These are phyloP conservation scores for Parazoanthus atlanticus DNA, from an alignment of 92 coral and sea anemone species.

Conservation along the genomic window DNA sequence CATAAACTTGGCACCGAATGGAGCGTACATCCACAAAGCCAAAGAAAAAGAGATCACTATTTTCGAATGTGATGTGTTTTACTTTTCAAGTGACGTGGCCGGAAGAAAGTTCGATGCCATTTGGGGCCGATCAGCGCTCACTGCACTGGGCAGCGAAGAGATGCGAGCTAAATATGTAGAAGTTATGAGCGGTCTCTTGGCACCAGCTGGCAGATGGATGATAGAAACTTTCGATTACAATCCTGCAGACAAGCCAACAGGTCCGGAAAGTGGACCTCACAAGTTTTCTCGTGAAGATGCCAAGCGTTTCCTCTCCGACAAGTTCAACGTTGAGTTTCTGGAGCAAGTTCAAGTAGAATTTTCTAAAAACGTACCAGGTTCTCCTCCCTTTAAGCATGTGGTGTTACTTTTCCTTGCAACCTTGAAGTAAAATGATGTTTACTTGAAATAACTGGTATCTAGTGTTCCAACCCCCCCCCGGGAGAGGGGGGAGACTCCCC, in stretches of 20 bases:
- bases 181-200: constrained; percentile 23
- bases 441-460: not conserved
- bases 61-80: constrained; percentile 38
- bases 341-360: not conserved
- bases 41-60: constrained; percentile 54
- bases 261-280: not conserved
- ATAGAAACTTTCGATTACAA: constrained; percentile 37
- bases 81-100: constrained; percentile 41
- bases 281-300: not conserved
- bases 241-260: not conserved
- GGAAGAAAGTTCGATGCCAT: constrained; percentile 50
- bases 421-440: not conserved
- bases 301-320: not conserved
- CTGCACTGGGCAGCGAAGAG: constrained; percentile 21
- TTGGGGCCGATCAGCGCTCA: constrained; percentile 56
- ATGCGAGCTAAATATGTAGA: constrained; percentile 36
- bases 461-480: no score
- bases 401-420: not conserved
- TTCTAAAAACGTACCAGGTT: not conserved
- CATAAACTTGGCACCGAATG: constrained; percentile 53
- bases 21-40: constrained; percentile 60
- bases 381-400: not conserved
- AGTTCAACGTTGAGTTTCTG: not conserved
- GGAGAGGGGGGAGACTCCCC: no score
- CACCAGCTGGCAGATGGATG: constrained; percentile 42